Base-by-base conservation (phyloP, 2,797 vertebrate species). In the Characodon lateralis region DNA sequence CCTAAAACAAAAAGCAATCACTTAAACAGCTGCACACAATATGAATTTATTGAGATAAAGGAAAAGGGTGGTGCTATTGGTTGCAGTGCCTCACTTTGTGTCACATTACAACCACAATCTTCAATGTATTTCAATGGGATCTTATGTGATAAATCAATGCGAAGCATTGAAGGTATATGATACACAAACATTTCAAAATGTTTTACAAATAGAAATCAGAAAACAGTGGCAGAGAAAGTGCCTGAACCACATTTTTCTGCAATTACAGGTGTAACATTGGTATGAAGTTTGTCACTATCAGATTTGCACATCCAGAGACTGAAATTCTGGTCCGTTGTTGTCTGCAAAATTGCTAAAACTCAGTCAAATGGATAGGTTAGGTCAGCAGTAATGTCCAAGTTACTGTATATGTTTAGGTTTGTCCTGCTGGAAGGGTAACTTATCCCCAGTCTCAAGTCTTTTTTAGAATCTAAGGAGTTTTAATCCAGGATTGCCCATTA, bases 1-100 rank as follows among this genome's bases (percentile, higher is more conserved):
- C 85, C 96, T 97, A 63, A 80, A 85, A 61, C 83, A 82, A 86
- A 69, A 16, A 80, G 48, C 2, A 73, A 4, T 59, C 0, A 70
- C 10, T 76, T 20, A 8, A 66, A 66, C 14, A 73, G 13, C 65
- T 22, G 39, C 18, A n/a, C 13, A 41, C 6, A 48, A 31, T 24
- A 46, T 70, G 2, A 50, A 55, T 22, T 78, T 63, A 74, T 43
- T 71, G 31, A 71, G 35, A 35, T 35, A 4, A 35, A 61, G 5
- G 28, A 14, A 61, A 31, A 2, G 6, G 28, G 46, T 48, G 46
- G 6, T 10, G 50, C 5, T 55, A 22, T 22, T 1, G 53, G 53
- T 55, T 55, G 24, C 53, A 55, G 53, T 24, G 53, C 53, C 20
- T 20, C 6, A 55, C 5, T 26, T 26, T n/a, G 5, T 69, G 22